Percentiles rank a stretch among this genome's conserved stretches.
phyloP scores from a whole-genome alignment of 2,888 invertebrate species.

The Tanaodytes sp. region DNA sequence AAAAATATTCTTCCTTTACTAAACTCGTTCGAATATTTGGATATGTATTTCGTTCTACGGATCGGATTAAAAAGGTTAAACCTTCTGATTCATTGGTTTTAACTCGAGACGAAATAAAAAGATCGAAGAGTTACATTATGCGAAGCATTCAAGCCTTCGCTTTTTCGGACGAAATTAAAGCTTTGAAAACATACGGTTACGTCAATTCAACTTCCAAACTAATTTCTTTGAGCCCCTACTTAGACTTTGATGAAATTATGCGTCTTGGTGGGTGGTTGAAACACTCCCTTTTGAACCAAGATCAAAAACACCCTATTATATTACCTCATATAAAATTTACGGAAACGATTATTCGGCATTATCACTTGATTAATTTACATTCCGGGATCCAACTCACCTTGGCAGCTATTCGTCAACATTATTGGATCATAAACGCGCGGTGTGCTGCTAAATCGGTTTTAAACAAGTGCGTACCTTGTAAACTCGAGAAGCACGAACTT shows the following conservation, averaged over 20 bases:
- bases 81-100: background rate
- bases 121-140: background rate
- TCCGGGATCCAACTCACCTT: background rate
- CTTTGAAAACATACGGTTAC: background rate
- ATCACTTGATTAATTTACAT: background rate
- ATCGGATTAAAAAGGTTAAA: background rate
- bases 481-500: background rate
- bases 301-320: background rate
- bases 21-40: background rate
- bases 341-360: background rate
- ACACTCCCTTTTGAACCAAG: background rate
- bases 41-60: background rate
- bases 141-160: background rate
- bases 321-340: background rate
- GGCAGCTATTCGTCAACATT: background rate
- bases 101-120: background rate
- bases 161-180: background rate
- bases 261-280: background rate
- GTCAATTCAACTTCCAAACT: background rate
- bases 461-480: background rate
- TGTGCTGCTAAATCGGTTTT: background rate
- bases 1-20: too few relatives aligned
- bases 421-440: too few relatives aligned
- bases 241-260: background rate
- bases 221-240: background rate